These are phyloP conservation scores for Musca domestica DNA, from an alignment of 1,140 invertebrate species.

Conservation along the genomic window DNA sequence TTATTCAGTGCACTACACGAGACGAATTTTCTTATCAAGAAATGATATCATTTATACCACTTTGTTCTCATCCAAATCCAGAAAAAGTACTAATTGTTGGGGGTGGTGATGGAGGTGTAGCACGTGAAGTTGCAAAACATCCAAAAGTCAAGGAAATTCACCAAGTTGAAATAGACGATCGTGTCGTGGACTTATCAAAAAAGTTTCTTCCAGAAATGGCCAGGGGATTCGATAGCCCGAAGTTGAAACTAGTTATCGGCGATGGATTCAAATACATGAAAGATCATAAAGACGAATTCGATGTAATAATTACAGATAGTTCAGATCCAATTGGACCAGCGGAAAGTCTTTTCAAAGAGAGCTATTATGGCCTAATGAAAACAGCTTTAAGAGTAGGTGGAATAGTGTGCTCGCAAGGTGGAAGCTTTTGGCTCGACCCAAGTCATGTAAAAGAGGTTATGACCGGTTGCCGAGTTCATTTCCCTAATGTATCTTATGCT, in stretches of 20 bases:
- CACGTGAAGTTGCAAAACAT: constrained; percentile 92
- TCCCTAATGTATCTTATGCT: constrained; percentile 74
- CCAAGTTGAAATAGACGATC: constrained; percentile 93
- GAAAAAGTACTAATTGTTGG: constrained; percentile 94
- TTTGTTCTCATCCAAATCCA: constrained; percentile 88
- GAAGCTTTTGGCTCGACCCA: constrained; percentile 86
- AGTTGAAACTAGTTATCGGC: constrained; percentile 80
- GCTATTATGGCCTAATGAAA: constrained; percentile 86
- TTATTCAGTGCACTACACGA: constrained; percentile 93
- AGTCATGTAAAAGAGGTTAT: constrained; percentile 76
- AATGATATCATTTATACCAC: constrained; percentile 93
- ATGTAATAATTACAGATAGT: constrained; percentile 98
- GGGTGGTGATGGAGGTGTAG: constrained; percentile 88
- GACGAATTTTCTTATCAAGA: constrained; percentile 99
- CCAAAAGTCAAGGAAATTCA: constrained; percentile 81
- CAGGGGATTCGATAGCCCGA: constrained; percentile 77
- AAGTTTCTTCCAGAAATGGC: constrained; percentile 90
- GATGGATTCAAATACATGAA: constrained; percentile 96
- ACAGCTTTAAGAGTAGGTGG: constrained; percentile 79
- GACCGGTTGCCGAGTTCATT: constrained; percentile 70
- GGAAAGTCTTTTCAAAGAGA: constrained; percentile 71
- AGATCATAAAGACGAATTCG: constrained; percentile 81
- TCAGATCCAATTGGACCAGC: constrained; percentile 91
- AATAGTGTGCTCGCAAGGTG: constrained; percentile 91
- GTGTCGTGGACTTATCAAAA: constrained; percentile 90